Conservation (phyloP, 2,797 vertebrate genomes). For the Propithecus deckenii region DNA sequence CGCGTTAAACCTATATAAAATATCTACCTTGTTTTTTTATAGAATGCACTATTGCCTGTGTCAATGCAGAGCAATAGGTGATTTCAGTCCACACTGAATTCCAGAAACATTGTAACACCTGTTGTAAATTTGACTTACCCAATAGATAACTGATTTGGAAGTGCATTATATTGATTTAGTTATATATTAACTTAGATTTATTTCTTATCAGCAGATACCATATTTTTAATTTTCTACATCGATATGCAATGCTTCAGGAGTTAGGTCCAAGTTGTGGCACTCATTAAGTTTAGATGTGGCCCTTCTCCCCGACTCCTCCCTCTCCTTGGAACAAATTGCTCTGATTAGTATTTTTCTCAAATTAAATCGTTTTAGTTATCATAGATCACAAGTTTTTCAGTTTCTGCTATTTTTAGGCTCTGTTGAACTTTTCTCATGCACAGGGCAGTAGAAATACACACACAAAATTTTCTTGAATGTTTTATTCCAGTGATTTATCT, state of each 20-base stretch:
- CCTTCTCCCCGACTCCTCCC: too few species aligned
- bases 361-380: conserved; percentile 87
- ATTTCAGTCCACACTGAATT: neutral
- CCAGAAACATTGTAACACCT: neutral
- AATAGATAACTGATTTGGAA: neutral
- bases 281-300: neutral
- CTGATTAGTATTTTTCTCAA: conserved; percentile 85
- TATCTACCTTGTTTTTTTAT: neutral
- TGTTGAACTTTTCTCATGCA: conserved; percentile 85
- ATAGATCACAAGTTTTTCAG: conserved; percentile 81
- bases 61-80: neutral
- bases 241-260: neutral
- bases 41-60: neutral
- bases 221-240: neutral
- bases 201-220: neutral
- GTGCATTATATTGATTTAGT: neutral
- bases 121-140: neutral
- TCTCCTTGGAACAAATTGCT: conserved; percentile 66
- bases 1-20: neutral
- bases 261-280: neutral
- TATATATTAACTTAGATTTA: neutral
- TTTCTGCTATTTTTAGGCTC: conserved; percentile 87
- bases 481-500: conserved; percentile 84
- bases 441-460: conserved; percentile 80
- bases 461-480: conserved; percentile 85